A percentile compares a stretch with the other conserved stretches of the same genome.
Evolutionary conservation across 2,113 vertebrate genomes (phyloP).

Genomic region (Diadophis punctatus): DNA sequence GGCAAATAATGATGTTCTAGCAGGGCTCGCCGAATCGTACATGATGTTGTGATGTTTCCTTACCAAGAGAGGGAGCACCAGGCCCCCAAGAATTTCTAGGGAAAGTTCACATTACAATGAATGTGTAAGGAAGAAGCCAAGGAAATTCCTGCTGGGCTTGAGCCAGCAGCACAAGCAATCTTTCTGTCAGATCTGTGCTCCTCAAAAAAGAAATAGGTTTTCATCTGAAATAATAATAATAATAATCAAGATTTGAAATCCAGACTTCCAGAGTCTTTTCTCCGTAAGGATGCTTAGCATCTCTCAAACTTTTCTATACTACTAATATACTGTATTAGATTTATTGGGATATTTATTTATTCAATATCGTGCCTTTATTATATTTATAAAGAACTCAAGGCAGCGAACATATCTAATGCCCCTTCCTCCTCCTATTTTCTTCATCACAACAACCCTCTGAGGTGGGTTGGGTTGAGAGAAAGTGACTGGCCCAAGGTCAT

Average conservation of each 20-base stretch:
- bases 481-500: not conserved
- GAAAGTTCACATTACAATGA: not conserved
- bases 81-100: conserved; percentile 15
- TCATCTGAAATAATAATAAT: too few species aligned
- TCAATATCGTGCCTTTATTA: not conserved
- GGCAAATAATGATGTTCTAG: not conserved
- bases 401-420: not conserved
- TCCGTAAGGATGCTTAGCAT: not conserved
- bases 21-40: not conserved
- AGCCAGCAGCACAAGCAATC: conserved; percentile 27
- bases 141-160: conserved; percentile 13
- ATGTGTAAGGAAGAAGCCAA: conserved; percentile 51
- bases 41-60: conserved; percentile 1
- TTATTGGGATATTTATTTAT: not conserved
- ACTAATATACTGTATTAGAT: not conserved
- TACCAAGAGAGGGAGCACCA: conserved; percentile 51
- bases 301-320: not conserved
- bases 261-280: not conserved
- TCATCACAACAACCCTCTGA: too few species aligned
- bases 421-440: too few species aligned
- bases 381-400: not conserved
- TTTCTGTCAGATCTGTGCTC: conserved; percentile 38
- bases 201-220: not conserved
- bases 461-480: not conserved
- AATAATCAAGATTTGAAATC: not conserved